Percentiles rank a stretch among this genome's conserved stretches.
phyloP scores from a whole-genome alignment of 2,888 invertebrate genomes.

The Stenodera caucasica region DNA sequence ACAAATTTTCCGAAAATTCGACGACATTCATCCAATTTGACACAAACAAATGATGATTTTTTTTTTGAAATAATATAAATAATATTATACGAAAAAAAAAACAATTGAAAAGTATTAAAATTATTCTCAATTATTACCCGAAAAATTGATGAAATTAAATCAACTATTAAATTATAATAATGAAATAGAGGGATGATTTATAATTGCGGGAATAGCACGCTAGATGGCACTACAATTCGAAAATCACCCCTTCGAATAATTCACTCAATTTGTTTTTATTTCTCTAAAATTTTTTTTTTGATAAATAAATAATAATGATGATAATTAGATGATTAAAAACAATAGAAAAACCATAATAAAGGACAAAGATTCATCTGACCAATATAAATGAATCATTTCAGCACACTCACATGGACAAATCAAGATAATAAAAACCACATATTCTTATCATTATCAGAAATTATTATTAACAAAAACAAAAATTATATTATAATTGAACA shows the following conservation, averaged over 20 bases:
- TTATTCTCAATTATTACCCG: too few relatives aligned
- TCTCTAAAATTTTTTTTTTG: too few relatives aligned
- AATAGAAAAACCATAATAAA: not conserved
- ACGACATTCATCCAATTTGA: not conserved
- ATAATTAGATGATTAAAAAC: too few relatives aligned
- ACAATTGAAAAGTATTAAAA: too few relatives aligned
- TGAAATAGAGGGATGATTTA: not conserved
- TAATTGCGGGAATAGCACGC: not conserved
- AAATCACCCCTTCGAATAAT: not conserved
- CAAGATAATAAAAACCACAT: not conserved
- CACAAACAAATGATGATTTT: not conserved
- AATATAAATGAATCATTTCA: conserved; percentile 1
- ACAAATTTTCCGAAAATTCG: not conserved
- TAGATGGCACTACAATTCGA: not conserved
- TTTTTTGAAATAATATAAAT: too few relatives aligned
- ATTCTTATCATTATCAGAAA: not conserved
- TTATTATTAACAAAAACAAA: not conserved
- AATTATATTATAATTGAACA: not conserved
- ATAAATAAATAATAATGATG: not conserved
- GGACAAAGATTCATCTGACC: not conserved
- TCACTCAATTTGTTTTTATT: not conserved
- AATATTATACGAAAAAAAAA: too few relatives aligned
- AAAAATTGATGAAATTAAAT: too few relatives aligned
- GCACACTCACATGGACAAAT: not conserved
- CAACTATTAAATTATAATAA: too few relatives aligned